Evolutionary conservation across 2,797 vertebrate species (phyloP).

Genomic region (Muraenolepis orangiensis): DNA sequence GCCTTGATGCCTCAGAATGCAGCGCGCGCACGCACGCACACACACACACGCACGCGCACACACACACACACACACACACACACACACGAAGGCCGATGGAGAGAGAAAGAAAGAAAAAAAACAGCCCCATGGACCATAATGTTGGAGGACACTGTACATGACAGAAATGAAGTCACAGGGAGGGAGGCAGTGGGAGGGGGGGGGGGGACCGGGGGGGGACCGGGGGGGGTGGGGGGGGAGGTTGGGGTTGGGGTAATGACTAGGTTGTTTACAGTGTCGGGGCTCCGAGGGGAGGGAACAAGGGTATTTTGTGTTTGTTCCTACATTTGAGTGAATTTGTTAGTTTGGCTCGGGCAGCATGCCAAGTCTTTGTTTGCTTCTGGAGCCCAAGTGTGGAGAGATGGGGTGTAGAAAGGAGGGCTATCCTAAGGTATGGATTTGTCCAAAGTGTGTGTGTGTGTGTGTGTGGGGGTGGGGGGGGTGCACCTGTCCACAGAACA

Average conservation of each 20-base stretch:
- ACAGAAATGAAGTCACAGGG: neutral
- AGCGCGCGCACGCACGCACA: neutral
- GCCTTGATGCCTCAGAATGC: neutral
- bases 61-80: neutral
- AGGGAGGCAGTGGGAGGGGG: too few relatives aligned
- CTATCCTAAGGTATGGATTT: neutral
- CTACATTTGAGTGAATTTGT: conserved; percentile 35
- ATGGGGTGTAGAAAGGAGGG: neutral
- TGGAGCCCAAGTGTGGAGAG: neutral
- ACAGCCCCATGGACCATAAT: too few relatives aligned
- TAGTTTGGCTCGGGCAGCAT: conserved; percentile 29
- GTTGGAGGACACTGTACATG: neutral
- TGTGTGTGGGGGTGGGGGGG: neutral
- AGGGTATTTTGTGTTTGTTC: conserved; percentile 31
- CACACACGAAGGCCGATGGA: neutral
- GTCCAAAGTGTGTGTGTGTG: neutral
- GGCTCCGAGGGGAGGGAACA: neutral
- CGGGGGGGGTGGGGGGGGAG: neutral
- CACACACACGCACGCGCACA: neutral
- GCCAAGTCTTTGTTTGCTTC: conserved; percentile 24
- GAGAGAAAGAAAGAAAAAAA: neutral
- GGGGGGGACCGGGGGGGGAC: neutral
- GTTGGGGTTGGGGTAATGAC: conserved; percentile 50
- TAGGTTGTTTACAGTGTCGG: conserved; percentile 25
- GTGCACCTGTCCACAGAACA: too few relatives aligned